phyloP scores from a whole-genome alignment of 2,888 invertebrate genomes.

The Harmothoe impar region DNA sequence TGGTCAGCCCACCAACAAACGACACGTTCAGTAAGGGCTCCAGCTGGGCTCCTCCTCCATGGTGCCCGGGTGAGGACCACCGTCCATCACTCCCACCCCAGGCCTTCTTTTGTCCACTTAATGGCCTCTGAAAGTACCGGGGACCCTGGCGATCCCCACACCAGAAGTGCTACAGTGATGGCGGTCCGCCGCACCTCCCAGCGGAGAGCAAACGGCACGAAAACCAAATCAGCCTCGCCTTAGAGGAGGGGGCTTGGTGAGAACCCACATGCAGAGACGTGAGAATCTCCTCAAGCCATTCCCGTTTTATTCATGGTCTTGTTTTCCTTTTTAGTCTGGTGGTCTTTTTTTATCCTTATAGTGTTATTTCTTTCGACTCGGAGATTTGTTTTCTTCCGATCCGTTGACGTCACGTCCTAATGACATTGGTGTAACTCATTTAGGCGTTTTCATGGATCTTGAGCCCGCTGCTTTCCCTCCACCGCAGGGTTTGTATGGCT shows the following conservation, averaged over 20 bases:
- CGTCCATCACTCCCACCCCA: slow-evolving; percentile 36
- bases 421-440: slow-evolving; percentile 53
- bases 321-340: slow-evolving; percentile 2
- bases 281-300: slow-evolving; percentile 7
- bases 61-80: neutral
- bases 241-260: neutral
- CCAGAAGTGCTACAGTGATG: neutral
- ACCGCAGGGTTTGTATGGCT: neutral
- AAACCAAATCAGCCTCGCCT: neutral
- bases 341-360: neutral
- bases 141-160: neutral
- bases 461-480: neutral
- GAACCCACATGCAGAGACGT: neutral
- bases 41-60: neutral
- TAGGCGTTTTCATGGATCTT: slow-evolving; percentile 18
- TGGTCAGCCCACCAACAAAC: neutral
- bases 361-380: neutral
- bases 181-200: neutral
- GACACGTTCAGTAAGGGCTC: neutral
- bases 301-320: neutral
- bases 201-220: neutral
- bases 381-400: slow-evolving; percentile 29
- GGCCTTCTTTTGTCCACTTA: slow-evolving; percentile 48
- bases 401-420: slow-evolving; percentile 52
- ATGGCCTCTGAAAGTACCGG: slow-evolving; percentile 17